These are phyloP conservation scores for Buphagus erythrorhynchus DNA, from an alignment of 2,797 vertebrate species.

Conservation along the genomic window DNA sequence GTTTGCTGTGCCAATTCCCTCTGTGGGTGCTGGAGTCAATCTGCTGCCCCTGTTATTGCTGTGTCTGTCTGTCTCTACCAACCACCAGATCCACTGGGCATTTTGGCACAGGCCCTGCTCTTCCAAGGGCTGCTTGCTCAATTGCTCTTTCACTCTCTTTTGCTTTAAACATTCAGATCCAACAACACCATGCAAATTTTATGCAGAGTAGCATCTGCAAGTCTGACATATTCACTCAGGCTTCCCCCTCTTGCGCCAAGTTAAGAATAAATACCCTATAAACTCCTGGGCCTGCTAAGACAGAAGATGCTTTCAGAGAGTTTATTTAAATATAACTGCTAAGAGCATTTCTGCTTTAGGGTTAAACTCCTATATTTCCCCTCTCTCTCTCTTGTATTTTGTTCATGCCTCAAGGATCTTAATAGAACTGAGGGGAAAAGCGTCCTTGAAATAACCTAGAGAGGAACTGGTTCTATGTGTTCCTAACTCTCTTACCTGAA, in stretches of 20 bases:
- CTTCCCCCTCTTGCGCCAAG: background rate
- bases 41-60: background rate
- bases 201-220: conserved; percentile 3
- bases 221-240: conserved; percentile 13
- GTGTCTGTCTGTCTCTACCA: background rate
- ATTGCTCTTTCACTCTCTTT: background rate
- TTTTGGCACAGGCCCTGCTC: conserved; percentile 51
- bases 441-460: background rate
- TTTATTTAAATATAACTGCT: background rate
- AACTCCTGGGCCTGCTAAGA: background rate
- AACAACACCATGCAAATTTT: background rate
- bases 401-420: background rate
- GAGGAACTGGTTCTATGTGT: background rate
- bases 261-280: conserved; percentile 43
- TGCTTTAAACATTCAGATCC: background rate
- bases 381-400: background rate
- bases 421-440: background rate
- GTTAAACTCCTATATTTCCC: background rate
- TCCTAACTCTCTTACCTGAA: background rate
- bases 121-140: background rate
- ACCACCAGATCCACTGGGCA: conserved; percentile 14
- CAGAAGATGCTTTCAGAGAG: background rate
- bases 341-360: background rate
- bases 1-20: background rate
- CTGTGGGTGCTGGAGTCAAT: background rate